Evolutionary conservation across 2,888 invertebrate genomes (phyloP), one percentile per base, ranked within the genome.

Genomic region (Allacma fusca): DNA sequence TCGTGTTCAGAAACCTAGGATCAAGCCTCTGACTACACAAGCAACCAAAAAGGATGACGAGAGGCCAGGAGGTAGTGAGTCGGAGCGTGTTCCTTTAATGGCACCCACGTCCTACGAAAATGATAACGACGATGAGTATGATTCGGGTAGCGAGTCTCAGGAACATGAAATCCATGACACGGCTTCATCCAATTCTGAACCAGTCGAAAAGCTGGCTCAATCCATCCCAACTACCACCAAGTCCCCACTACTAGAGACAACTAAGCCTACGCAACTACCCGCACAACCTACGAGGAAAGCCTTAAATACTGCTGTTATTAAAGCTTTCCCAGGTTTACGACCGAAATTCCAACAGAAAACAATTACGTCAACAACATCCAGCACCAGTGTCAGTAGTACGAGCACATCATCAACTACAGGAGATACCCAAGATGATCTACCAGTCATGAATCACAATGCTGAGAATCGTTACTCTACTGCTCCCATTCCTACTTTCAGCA

Each of bases 101-200:
- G 12, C 62, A 12, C 4, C 24, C 21, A n/a, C 70, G 1, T 72
- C 71, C 7, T 72, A 76, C 29, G 72, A 77, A 23, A 76, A 69
- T 34, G 72, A 68, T 34, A 34, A 34, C 34, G 34, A 84, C 85
- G 12, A 85, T 64, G 77, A 77, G 40, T 64, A 75, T 34, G 67
- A 78, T 44, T 43, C 78, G 16, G 79, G 74, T 84, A 65, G 84
- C 86, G 62, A 84, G 85, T 21, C 84, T 85, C 44, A 83, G 79
- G 87, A 78, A 88, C 50, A 50, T 12, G 85, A 86, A 70, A 75
- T 57, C 28, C 71, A 67, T 72, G 65, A 72, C 28, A 75, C 75
- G 2, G 79, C 80, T 5, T 75, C 44, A 7, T 79, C 80, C 67
- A 80, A 75, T 69, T 40, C 67, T 7, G 80, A 77, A 62, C 62